Conservation (phyloP, 1,140 invertebrate species). For the Pseudomyrmex flavicornis region DNA sequence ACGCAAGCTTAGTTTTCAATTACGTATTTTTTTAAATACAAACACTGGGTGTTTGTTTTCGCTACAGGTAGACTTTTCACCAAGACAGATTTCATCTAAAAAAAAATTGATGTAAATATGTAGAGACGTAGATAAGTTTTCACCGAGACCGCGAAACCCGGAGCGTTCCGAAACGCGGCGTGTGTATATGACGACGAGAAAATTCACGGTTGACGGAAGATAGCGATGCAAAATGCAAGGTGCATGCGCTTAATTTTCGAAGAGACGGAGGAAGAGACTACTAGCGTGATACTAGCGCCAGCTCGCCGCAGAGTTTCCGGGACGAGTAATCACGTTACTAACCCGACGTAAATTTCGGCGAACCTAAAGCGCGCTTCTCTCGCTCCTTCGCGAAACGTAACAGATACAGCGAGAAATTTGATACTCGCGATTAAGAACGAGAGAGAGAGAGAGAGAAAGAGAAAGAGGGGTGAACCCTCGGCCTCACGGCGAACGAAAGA, state of each 20-base stretch:
- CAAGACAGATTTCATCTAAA: not conserved
- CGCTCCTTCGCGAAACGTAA: slow-evolving; percentile 5
- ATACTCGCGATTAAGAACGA: slow-evolving; percentile 41
- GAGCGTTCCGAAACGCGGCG: not conserved
- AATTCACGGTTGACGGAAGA: slow-evolving; percentile 39
- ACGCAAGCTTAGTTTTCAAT: not conserved
- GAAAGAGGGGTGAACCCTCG: not conserved
- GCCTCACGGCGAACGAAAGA: slow-evolving; percentile 20
- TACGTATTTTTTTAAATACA: not conserved
- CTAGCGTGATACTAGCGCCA: slow-evolving; percentile 40
- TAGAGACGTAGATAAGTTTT: too few relatives aligned
- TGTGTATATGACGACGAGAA: not conserved
- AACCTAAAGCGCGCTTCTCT: slow-evolving; percentile 8
- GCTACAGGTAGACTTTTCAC: too few relatives aligned
- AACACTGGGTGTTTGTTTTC: too few relatives aligned
- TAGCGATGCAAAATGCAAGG: slow-evolving; percentile 38
- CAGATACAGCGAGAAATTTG: slow-evolving; percentile 54
- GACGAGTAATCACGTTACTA: slow-evolving; percentile 52
- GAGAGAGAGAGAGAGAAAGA: not conserved
- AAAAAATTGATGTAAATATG: not conserved
- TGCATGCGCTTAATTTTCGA: slow-evolving; percentile 19
- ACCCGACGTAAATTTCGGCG: slow-evolving; percentile 24
- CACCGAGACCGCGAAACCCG: not conserved
- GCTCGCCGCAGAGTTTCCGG: slow-evolving; percentile 22
- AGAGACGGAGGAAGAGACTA: not conserved